Evolutionary conservation across 2,113 vertebrate genomes (phyloP).

Genomic region (Crotophaga sulcirostris): DNA sequence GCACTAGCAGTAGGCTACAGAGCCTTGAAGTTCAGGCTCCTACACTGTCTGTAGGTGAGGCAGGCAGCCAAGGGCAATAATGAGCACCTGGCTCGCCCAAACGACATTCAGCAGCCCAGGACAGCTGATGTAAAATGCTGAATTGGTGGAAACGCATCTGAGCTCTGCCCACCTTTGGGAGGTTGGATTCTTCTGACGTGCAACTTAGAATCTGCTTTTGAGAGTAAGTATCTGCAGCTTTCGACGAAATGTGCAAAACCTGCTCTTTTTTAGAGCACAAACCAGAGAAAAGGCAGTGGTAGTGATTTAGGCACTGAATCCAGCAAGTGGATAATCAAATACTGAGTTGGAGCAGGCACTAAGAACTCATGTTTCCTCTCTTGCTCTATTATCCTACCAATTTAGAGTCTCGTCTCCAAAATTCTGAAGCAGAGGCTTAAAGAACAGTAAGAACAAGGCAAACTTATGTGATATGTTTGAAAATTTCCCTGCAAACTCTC

Average conservation of each 20-base stretch:
- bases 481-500: background rate
- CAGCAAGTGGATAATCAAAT: background rate
- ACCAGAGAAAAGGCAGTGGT: background rate
- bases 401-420: background rate
- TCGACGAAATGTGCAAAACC: background rate
- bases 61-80: background rate
- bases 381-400: background rate
- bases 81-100: background rate
- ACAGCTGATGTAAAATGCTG: background rate
- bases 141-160: background rate
- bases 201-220: background rate
- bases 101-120: background rate
- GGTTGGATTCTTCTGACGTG: background rate
- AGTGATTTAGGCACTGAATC: background rate
- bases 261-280: background rate
- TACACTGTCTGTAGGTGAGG: background rate
- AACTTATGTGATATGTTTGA: background rate
- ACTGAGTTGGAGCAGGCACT: background rate
- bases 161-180: background rate
- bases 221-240: background rate
- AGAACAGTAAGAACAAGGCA: background rate
- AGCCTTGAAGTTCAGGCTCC: background rate
- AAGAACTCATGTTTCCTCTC: background rate
- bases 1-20: background rate
- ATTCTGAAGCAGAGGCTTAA: background rate